These are phyloP conservation scores for Pristionchus arcanus DNA, from an alignment of 2,888 invertebrate species.

Conservation along the genomic window DNA sequence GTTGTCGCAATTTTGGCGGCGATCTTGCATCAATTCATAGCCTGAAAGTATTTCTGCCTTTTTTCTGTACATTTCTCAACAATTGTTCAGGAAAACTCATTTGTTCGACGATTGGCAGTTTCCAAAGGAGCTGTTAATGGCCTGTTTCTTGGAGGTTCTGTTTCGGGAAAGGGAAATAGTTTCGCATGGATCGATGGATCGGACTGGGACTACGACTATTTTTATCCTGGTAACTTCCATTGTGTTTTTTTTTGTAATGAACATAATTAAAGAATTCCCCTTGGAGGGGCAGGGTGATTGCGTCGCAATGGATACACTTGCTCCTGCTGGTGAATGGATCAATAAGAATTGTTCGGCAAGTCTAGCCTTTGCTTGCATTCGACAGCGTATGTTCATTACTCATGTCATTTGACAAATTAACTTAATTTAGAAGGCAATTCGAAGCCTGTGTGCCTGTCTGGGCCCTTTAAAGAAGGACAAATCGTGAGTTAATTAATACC, in stretches of 20 bases:
- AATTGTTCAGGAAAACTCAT: neutral
- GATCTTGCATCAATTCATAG: neutral
- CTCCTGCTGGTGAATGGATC: neutral
- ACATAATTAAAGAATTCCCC: neutral
- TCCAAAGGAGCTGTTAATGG: neutral
- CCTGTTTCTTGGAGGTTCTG: neutral
- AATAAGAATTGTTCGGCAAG: neutral
- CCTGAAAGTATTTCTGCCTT: neutral
- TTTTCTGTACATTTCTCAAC: too few species aligned
- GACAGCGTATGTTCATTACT: neutral
- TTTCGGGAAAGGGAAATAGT: too few species aligned
- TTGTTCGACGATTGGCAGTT: neutral
- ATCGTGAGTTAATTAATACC: neutral
- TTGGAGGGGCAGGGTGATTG: neutral
- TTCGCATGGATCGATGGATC: conserved; percentile 37
- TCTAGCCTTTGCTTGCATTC: neutral
- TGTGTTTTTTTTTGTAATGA: too few species aligned
- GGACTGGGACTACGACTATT: neutral
- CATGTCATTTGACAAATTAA: neutral
- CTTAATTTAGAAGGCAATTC: too few species aligned
- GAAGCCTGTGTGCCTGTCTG: too few species aligned
- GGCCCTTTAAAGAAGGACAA: too few species aligned
- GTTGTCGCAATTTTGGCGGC: neutral
- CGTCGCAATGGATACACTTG: neutral
- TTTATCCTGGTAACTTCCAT: neutral